A percentile compares a stretch with the other conserved stretches of the same genome.
Conservation (phyloP, 2,888 invertebrate genomes). For the Dexiosoma caninum region DNA sequence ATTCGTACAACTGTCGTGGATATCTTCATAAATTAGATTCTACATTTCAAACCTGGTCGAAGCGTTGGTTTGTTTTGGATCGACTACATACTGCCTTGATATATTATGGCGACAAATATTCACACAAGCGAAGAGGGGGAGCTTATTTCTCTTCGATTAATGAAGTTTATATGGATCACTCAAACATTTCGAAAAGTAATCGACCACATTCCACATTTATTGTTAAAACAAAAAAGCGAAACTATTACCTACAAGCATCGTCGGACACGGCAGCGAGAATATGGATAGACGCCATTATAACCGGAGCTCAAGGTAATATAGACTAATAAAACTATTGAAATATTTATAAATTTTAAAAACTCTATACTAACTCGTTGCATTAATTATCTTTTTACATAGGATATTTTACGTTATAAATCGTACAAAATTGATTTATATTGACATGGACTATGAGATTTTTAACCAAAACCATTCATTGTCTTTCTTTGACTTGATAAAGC, state of each 20-base stretch:
- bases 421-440: too few species aligned
- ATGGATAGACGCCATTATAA: slow-evolving; percentile 87
- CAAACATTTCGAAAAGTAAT: slow-evolving; percentile 91
- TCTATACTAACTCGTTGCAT: too few species aligned
- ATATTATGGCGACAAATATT: slow-evolving; percentile 93
- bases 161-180: slow-evolving; percentile 91
- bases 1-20: slow-evolving; percentile 88
- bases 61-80: slow-evolving; percentile 97
- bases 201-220: slow-evolving; percentile 92
- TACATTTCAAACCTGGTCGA: slow-evolving; percentile 95
- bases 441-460: too few species aligned
- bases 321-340: slow-evolving; percentile 21
- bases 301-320: slow-evolving; percentile 69
- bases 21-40: slow-evolving; percentile 95
- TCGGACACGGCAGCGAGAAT: slow-evolving; percentile 93
- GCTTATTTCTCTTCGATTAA: slow-evolving; percentile 89
- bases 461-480: too few species aligned
- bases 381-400: too few species aligned
- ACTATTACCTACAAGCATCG: slow-evolving; percentile 92
- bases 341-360: too few species aligned
- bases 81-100: slow-evolving; percentile 91
- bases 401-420: too few species aligned
- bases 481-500: too few species aligned
- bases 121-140: slow-evolving; percentile 92
- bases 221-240: slow-evolving; percentile 90